These are phyloP conservation scores for Amblyopsis hoosieri DNA, from an alignment of 2,797 vertebrate genomes.

Conservation along the genomic window DNA sequence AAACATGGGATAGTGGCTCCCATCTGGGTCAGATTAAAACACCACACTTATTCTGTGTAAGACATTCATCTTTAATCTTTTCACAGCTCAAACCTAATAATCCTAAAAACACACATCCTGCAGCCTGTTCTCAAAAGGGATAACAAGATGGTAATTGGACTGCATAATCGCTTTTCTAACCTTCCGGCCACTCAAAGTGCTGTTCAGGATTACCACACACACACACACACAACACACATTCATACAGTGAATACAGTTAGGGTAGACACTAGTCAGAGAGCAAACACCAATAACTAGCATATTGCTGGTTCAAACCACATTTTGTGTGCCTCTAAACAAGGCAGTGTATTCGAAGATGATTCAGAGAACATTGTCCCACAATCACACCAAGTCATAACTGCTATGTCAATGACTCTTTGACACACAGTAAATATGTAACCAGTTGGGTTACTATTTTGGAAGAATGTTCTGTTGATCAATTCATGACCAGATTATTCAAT, in stretches of 20 bases:
- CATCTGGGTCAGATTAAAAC: neutral
- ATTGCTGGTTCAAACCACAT: neutral
- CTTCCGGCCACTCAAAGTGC: too few species aligned
- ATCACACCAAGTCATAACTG: too few species aligned
- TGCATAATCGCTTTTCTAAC: too few species aligned
- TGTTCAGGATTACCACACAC: too few species aligned
- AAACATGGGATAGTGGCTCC: slow-evolving; percentile 16
- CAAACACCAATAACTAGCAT: neutral
- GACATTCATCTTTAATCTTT: slow-evolving; percentile 28
- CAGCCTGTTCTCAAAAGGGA: neutral
- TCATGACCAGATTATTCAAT: too few species aligned
- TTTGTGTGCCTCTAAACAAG: neutral
- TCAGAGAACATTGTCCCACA: neutral
- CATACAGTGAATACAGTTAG: too few species aligned
- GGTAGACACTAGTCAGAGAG: neutral
- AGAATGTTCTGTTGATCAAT: too few species aligned
- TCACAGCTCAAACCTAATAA: neutral
- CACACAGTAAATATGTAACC: too few species aligned
- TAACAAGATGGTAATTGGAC: neutral
- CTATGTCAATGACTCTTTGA: too few species aligned
- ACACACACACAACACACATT: too few species aligned
- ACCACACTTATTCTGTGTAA: slow-evolving; percentile 12
- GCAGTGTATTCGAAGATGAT: neutral
- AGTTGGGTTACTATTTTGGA: too few species aligned
- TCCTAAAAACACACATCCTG: neutral